Evolutionary conservation across 2,113 vertebrate genomes (phyloP), one percentile per base, ranked within the genome.

Genomic region (Atlantisia rogersi): DNA sequence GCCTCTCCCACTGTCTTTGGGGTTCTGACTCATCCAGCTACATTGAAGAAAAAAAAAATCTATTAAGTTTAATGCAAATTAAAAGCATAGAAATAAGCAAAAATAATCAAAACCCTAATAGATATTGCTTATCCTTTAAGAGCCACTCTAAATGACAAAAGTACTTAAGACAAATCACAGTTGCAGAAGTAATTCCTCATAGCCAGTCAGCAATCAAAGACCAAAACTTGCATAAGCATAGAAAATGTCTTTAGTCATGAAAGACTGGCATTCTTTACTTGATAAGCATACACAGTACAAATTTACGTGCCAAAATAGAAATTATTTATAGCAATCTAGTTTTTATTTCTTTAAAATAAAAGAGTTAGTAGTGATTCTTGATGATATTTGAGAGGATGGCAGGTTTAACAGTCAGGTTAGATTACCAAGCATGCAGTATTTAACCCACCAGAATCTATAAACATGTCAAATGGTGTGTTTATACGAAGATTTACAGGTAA

Each of bases 1-100:
- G 98, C 70, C 98, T 98, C 91, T 99, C 98, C 98, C 97, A 99
- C 67, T 96, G 97, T 64, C 97, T 98, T 84, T 97, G 97, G 29
- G 97, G 95, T 12, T 67, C 93, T 53, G 97, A 96, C 63, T 97
- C 96, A 88, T 97, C 94, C 92, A 81, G 80, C 97, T 98, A 88
- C 8, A 7, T 82, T 58, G 29, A 46, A 79, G 31, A 56, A 76
- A 62, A 37, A 52, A 50, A 58, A 48, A n/a, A 88, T 5, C 44
- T 53, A 53, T 91, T 75, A 94, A 26, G 12, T 63, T 92, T 39
- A 60, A 83, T 48, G 21, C 16, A 65, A 74, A 73, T 37, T 28
- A 50, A 31, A 82, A 82, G 28, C 63, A 91, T 0, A 59, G 67
- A 82, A 65, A 59, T 20, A 70, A 53, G 10, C 10, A 48, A 22